These are phyloP conservation scores for Plagiodera versicolora DNA, from an alignment of 2,888 invertebrate genomes.

Conservation along the genomic window DNA sequence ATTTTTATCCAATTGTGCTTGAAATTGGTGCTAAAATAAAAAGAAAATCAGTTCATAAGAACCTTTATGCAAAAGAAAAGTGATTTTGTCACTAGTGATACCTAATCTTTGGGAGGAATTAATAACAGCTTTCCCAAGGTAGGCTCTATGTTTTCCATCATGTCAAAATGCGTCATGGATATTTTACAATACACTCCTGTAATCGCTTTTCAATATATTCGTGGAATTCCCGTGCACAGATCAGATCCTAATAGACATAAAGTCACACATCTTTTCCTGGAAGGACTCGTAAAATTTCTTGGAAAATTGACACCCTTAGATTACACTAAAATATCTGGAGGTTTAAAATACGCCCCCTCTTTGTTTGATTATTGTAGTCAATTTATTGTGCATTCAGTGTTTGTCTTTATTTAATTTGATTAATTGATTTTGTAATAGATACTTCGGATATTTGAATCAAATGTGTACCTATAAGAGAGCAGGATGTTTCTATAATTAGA, in stretches of 20 bases:
- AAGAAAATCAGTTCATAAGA: constrained; percentile 35
- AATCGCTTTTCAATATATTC: constrained; percentile 17
- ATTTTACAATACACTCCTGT: constrained; percentile 34
- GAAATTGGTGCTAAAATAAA: constrained; percentile 39
- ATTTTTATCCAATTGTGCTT: constrained; percentile 43
- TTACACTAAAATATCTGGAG: constrained; percentile 29
- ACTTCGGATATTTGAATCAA: too few species aligned
- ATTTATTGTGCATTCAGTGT: background rate
- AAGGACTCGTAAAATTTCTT: constrained; percentile 34
- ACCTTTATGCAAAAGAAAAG: constrained; percentile 44
- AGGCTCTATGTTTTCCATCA: constrained; percentile 52
- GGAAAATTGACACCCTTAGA: constrained; percentile 37
- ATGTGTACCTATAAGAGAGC: too few species aligned
- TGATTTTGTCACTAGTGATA: constrained; percentile 36
- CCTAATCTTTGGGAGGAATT: constrained; percentile 37
- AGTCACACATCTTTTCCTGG: background rate
- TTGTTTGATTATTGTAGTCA: constrained; percentile 21
- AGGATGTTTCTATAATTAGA: too few species aligned
- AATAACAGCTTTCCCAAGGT: constrained; percentile 41
- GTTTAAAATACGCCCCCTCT: constrained; percentile 40
- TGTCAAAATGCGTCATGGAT: constrained; percentile 53
- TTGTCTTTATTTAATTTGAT: background rate
- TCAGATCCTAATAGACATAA: constrained; percentile 24
- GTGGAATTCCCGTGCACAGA: constrained; percentile 36
- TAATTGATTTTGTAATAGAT: too few species aligned